Percentiles rank a stretch among this genome's conserved stretches.
Conservation (phyloP, 2,113 vertebrate species). For the Ceratotherium simum region DNA sequence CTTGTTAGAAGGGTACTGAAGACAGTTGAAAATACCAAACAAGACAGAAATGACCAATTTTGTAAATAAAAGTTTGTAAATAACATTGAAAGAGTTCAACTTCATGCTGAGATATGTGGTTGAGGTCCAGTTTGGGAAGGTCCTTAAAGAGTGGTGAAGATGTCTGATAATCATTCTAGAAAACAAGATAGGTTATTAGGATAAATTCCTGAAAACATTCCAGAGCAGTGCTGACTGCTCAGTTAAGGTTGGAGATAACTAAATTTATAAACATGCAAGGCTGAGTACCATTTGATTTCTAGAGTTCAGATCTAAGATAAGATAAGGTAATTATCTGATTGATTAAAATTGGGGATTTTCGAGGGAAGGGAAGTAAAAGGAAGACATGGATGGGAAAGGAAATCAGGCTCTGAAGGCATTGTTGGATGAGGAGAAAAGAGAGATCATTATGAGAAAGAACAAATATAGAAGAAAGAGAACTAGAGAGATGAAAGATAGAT, state of each 20-base stretch:
- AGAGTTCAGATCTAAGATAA: neutral
- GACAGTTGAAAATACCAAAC: neutral
- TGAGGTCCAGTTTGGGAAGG: neutral
- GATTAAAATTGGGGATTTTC: neutral
- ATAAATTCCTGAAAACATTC: neutral
- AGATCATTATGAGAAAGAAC: neutral
- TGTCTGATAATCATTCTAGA: neutral
- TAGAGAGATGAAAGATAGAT: neutral
- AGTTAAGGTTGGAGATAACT: neutral
- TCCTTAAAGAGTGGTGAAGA: neutral
- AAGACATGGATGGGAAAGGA: neutral
- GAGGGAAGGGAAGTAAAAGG: neutral
- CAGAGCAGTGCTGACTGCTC: neutral
- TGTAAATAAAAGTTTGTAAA: neutral
- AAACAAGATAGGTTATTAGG: neutral
- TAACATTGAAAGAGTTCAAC: neutral
- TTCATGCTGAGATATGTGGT: neutral
- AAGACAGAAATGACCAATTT: neutral
- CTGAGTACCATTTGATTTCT: slow-evolving; percentile 5
- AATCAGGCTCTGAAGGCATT: neutral
- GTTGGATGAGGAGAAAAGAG: neutral
- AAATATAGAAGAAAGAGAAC: neutral
- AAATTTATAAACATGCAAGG: neutral
- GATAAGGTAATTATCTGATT: neutral
- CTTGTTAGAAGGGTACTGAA: neutral